Evolutionary conservation across 2,888 invertebrate species (phyloP).

Genomic region (Drosophila infuscata): DNA sequence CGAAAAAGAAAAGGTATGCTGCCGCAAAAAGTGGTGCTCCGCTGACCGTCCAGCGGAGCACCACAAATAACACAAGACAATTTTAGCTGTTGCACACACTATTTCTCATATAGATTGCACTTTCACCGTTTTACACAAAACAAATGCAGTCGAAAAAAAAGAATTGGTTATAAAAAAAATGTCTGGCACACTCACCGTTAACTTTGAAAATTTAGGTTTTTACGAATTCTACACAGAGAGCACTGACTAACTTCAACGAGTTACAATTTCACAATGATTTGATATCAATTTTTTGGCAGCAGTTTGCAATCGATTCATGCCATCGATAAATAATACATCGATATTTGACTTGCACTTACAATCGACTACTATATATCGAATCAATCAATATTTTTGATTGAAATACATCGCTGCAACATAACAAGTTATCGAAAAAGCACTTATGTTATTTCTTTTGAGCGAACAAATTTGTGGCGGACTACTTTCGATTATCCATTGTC

Average conservation of each 20-base stretch:
- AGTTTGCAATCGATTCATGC: not conserved
- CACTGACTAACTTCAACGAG: slow-evolving; percentile 9
- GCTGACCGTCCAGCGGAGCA: slow-evolving; percentile 57
- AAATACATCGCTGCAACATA: not conserved
- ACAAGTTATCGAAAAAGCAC: not conserved
- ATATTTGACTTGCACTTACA: not conserved
- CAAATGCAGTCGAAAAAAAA: slow-evolving; percentile 1
- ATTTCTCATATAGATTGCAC: slow-evolving; percentile 11
- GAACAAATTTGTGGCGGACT: not conserved
- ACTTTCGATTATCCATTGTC: not conserved
- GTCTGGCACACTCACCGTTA: slow-evolving; percentile 46
- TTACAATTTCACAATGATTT: slow-evolving; percentile 38
- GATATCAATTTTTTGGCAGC: not conserved
- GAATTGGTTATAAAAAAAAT: slow-evolving; percentile 13
- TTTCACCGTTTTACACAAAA: slow-evolving; percentile 32
- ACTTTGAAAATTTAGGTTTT: too few relatives aligned
- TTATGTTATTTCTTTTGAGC: not conserved
- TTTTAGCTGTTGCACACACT: slow-evolving; percentile 15
- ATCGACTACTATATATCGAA: not conserved
- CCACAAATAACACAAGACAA: slow-evolving; percentile 21
- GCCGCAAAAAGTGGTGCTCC: slow-evolving; percentile 68
- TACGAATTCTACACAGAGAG: slow-evolving; percentile 1
- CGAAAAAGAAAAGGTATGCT: slow-evolving; percentile 63
- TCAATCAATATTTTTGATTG: not conserved
- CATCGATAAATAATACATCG: not conserved